phyloP scores from a whole-genome alignment of 2,888 invertebrate species.

The Archaeoteleia sp. region DNA sequence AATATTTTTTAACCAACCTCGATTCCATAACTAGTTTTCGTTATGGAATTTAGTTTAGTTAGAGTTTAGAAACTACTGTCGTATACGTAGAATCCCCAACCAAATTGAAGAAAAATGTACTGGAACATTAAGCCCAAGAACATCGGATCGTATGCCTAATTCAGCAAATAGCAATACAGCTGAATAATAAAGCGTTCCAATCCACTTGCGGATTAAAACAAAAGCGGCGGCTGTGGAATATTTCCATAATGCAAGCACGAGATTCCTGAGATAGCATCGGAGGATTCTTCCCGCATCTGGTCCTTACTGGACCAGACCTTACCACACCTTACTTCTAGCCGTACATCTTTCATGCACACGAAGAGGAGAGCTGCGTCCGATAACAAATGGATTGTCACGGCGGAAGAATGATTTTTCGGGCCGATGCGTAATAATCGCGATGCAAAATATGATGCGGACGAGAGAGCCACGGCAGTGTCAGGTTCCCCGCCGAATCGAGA shows the following conservation, averaged over 20 bases:
- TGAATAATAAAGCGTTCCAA: constrained; percentile 5
- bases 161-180: neutral
- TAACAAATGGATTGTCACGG: constrained; percentile 35
- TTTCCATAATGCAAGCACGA: neutral
- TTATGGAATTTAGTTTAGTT: too few relatives aligned
- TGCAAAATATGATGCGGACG: constrained; percentile 35
- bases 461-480: constrained; percentile 22
- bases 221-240: constrained; percentile 2
- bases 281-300: neutral
- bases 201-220: constrained; percentile 7
- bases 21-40: too few relatives aligned
- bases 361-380: constrained; percentile 1
- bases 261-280: neutral
- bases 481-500: constrained; percentile 40
- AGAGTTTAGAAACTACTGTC: too few relatives aligned
- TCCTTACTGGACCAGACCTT: too few relatives aligned
- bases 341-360: too few relatives aligned
- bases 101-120: too few relatives aligned
- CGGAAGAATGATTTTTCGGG: constrained; percentile 37
- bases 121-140: too few relatives aligned
- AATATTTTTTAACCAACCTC: too few relatives aligned
- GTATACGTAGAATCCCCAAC: too few relatives aligned
- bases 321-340: neutral
- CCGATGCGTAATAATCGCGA: constrained; percentile 32
- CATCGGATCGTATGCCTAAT: neutral